These are phyloP conservation scores for Sinosuthora webbiana DNA, from an alignment of 2,113 vertebrate genomes.

Conservation along the genomic window DNA sequence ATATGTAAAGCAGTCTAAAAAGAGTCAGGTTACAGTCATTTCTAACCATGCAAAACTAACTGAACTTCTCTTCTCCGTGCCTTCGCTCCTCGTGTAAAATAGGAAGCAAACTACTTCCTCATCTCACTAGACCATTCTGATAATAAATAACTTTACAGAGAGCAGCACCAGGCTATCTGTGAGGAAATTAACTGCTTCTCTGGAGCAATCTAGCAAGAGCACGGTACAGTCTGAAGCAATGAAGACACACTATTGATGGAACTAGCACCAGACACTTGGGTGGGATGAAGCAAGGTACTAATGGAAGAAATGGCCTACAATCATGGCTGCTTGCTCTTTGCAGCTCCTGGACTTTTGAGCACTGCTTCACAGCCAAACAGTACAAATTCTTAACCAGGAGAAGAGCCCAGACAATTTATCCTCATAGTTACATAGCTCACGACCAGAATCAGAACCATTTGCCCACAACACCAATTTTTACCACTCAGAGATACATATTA, in stretches of 20 bases:
- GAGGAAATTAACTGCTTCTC: neutral
- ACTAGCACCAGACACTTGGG: neutral
- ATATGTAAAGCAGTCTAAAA: slow-evolving; percentile 18
- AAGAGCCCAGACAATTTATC: neutral
- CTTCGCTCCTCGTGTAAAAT: neutral
- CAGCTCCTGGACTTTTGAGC: neutral
- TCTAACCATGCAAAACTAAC: neutral
- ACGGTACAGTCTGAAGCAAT: neutral
- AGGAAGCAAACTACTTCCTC: slow-evolving; percentile 46
- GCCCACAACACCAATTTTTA: neutral
- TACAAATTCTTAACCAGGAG: neutral
- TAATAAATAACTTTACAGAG: neutral
- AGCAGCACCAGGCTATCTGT: neutral
- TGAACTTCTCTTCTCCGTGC: neutral
- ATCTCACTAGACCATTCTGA: neutral
- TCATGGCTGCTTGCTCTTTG: neutral
- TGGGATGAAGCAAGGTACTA: neutral
- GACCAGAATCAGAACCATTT: neutral
- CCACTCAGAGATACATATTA: neutral
- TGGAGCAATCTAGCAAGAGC: neutral
- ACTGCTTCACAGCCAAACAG: neutral
- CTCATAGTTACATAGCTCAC: rapidly evolving
- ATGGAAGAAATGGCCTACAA: neutral
- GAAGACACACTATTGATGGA: neutral
- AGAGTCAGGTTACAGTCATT: neutral